phyloP scores from a whole-genome alignment of 1,140 invertebrate genomes.

The Macrocentrus cingulum region DNA sequence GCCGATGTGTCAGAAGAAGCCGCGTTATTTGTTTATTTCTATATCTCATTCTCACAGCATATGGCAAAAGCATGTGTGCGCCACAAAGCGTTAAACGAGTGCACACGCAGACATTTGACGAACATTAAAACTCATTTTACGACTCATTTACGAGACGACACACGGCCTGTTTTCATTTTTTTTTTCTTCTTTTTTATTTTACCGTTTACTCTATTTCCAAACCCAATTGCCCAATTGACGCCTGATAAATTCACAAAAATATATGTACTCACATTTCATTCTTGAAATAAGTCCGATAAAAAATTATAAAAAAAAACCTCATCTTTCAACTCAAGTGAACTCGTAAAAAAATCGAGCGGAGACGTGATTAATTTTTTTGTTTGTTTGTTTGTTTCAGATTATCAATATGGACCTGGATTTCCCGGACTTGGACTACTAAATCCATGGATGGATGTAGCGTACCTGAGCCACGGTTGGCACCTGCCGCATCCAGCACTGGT shows the following conservation, averaged over 20 bases:
- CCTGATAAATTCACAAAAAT: not conserved
- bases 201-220: not conserved
- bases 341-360: too few relatives aligned
- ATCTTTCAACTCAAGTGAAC: too few relatives aligned
- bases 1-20: constrained; percentile 47
- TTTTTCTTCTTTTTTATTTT: not conserved
- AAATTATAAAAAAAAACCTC: too few relatives aligned
- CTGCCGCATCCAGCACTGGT: constrained; percentile 66
- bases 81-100: constrained; percentile 27
- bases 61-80: constrained; percentile 55
- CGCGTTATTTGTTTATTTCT: constrained; percentile 56
- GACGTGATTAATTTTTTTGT: not conserved
- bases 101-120: constrained; percentile 8
- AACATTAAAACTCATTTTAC: constrained; percentile 17
- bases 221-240: constrained; percentile 2
- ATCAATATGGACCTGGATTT: constrained; percentile 63
- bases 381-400: constrained; percentile 63
- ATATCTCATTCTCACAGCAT: constrained; percentile 53
- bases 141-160: not conserved
- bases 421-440: constrained; percentile 66
- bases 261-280: too few relatives aligned
- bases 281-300: too few relatives aligned
- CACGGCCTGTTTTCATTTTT: not conserved
- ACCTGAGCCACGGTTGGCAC: constrained; percentile 72
- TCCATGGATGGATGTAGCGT: constrained; percentile 76